These are phyloP conservation scores for Vicugna pacos DNA, from an alignment of 2,113 vertebrate genomes.

Conservation along the genomic window DNA sequence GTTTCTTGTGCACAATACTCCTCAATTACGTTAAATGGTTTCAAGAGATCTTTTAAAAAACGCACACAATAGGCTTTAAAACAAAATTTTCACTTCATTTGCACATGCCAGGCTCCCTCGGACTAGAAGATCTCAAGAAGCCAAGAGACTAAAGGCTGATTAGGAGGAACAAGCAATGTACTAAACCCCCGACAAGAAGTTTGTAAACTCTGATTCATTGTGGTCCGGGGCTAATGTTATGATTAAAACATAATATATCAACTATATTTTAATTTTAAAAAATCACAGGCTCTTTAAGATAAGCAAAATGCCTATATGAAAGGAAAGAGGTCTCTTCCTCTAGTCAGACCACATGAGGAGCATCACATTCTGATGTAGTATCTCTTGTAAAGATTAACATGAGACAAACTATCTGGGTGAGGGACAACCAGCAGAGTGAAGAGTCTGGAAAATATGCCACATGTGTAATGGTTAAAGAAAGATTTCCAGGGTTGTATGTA, in stretches of 20 bases:
- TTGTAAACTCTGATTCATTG: slow-evolving; percentile 5
- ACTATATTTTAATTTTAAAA: no score
- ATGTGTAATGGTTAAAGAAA: background rate
- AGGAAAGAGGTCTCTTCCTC: background rate
- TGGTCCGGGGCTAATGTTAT: background rate
- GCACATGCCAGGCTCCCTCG: background rate
- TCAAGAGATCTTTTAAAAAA: slow-evolving; percentile 25
- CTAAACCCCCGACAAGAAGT: slow-evolving; percentile 16
- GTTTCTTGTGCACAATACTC: slow-evolving; percentile 12
- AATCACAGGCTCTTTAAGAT: slow-evolving; percentile 11
- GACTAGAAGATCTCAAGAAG: slow-evolving; percentile 11
- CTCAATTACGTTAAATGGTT: slow-evolving; percentile 24
- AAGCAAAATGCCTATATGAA: slow-evolving; percentile 15
- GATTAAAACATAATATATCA: slow-evolving; percentile 23
- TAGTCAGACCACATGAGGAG: background rate
- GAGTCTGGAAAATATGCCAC: background rate
- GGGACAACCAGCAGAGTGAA: background rate
- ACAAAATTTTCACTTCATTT: slow-evolving; percentile 45
- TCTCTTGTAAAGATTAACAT: background rate
- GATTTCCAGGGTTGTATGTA: background rate
- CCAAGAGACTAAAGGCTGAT: slow-evolving; percentile 16
- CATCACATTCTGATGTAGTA: background rate
- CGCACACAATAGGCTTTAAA: background rate
- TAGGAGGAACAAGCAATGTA: background rate
- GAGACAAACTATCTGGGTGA: background rate